Base-by-base conservation (phyloP, 2,113 vertebrate species). In the Tetrao urogallus region DNA sequence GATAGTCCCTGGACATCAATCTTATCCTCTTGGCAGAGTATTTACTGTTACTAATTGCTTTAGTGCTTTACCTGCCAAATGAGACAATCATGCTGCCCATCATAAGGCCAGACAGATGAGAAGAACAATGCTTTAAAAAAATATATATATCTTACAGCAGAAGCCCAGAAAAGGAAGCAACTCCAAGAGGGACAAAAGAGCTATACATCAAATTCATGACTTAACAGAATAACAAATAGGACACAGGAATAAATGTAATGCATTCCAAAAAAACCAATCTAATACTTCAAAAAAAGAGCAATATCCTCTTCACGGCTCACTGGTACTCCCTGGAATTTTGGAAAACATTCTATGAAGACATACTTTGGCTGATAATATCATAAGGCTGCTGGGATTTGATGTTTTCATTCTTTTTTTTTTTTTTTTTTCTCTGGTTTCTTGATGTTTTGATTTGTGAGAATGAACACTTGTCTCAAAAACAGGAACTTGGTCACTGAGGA, bases 391-490 rank as follows among this genome's bases (percentile, higher is more conserved):
- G 71, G 82, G 85, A 93, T 77, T 88, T 88, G 89, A 91, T 91
- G 82, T 76, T 96, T 93, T 91, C 85, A 82, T 91, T 92, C 75
- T 82, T 94, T 88, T 81, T 48, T 54, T 92, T 86, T n/a, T n/a
- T 77, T 90, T 48, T 54, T 92, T 86, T 38, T 38, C 74, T 90
- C 88, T 47, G 72, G 90, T 93, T 93, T 94, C 88, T 82, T 63
- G 20, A 48, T 95, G 69, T 92, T 95, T 92, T 95, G 93, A 92
- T 87, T 93, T 81, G 43, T 24, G 65, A 96, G 86, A 90, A 92
- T 72, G 92, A 95, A 40, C 95, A 88, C 92, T 93, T 93, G 88
- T 88, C 86, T 95, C 94, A 94, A 96, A 96, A 96, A 94, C 95
- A 96, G 93, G 95, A 96, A 93, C 93, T 94, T 94, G 95, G 92